A percentile compares a stretch with the other conserved stretches of the same genome.
Evolutionary conservation across 2,797 vertebrate species (phyloP).

Genomic region (Alca torda): DNA sequence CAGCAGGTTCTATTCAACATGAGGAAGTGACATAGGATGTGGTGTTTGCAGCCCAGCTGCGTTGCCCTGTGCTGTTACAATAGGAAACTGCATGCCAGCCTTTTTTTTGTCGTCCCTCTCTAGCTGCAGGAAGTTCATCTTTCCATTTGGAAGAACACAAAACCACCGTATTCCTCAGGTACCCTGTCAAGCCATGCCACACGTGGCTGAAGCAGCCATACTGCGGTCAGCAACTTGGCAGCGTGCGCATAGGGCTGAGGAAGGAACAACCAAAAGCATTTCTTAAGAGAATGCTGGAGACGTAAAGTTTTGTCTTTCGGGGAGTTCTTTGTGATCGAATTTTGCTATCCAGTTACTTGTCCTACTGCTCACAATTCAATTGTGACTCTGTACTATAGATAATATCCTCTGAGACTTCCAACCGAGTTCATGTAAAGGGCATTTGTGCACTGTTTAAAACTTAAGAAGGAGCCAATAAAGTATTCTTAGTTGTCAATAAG

Average conservation of each 20-base stretch:
- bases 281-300: neutral
- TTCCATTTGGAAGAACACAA: neutral
- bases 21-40: neutral
- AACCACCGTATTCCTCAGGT: neutral
- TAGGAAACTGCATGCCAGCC: neutral
- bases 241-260: neutral
- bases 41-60: neutral
- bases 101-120: neutral
- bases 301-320: neutral
- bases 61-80: neutral
- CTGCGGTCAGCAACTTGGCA: neutral
- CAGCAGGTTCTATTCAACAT: neutral
- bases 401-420: neutral
- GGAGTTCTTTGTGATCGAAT: neutral
- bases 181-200: neutral
- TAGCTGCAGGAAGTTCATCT: neutral
- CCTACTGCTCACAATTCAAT: neutral
- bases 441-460: neutral
- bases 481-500: neutral
- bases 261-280: neutral
- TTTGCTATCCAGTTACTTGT: neutral
- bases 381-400: neutral
- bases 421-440: neutral
- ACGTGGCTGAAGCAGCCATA: accelerated
- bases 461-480: neutral